Evolutionary conservation across 2,888 invertebrate species (phyloP).

Genomic region (Chrysina gloriosa): DNA sequence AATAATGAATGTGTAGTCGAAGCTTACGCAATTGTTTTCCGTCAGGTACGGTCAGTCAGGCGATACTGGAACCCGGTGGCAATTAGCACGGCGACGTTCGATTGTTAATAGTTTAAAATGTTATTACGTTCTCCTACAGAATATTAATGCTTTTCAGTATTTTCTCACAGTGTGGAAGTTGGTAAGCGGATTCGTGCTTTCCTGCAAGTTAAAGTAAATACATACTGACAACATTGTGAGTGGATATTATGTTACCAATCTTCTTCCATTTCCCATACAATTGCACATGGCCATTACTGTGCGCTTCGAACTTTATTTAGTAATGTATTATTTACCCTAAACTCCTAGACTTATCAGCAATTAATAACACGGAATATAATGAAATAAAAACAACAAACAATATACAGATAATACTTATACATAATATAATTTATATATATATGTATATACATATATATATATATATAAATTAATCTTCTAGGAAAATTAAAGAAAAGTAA

Average conservation of each 20-base stretch:
- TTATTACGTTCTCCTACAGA: slow-evolving; percentile 17
- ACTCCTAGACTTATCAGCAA: no score
- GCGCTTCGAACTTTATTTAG: no score
- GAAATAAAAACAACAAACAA: no score
- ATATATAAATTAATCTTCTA: no score
- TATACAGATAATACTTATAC: no score
- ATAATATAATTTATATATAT: no score
- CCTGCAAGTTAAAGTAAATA: slow-evolving; percentile 15
- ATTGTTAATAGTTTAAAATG: slow-evolving; percentile 30
- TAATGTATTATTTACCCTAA: no score
- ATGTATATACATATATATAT: no score
- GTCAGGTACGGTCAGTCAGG: neutral
- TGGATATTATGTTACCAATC: neutral
- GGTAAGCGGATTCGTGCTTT: neutral
- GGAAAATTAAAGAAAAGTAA: no score
- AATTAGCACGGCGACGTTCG: slow-evolving; percentile 28
- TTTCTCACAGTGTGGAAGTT: neutral
- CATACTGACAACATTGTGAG: no score
- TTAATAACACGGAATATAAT: no score
- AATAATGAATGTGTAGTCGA: neutral
- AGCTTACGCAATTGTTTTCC: slow-evolving; percentile 25
- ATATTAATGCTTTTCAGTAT: slow-evolving; percentile 22
- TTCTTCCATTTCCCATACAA: neutral
- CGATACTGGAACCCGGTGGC: slow-evolving; percentile 9
- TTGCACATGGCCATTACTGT: no score